Evolutionary conservation across 2,797 vertebrate genomes (phyloP), one percentile per base, ranked within the genome.

Genomic region (Dicrostonyx torquatus): DNA sequence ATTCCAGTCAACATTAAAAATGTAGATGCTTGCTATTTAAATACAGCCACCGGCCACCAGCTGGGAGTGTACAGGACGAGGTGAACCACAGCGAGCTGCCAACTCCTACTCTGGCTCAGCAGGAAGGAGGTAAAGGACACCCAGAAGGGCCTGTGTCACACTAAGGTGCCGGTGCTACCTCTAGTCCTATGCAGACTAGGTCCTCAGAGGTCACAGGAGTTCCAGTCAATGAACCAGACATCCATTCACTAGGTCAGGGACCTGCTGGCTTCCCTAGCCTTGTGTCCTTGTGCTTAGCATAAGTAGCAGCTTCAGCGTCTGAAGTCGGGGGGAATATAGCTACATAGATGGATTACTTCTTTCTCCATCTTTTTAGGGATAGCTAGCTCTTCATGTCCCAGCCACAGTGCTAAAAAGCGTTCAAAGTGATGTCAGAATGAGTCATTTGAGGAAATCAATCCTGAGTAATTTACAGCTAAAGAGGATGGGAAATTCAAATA

Each of bases 1-100:
- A 75, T 96, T 95, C 94, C 92, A 89, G 90, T 93, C 94, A 95
- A 94, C 95, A 97, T 97, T 97, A 97, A 97, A 97, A 97, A 97
- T 97, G 97, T 83, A 97, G 90, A 95, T 90, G 76, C 66, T 93
- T 96, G 84, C 93, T 95, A 89, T 95, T 97, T 96, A 96, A 97
- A 96, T 94, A 75, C 85, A 97, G 93, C 90, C 50, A 68, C 95
- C 88, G 86, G 95, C 91, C 72, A 84, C 90, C 45, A 58, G 80
- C 76, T 93, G 45, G 3, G 84, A 87, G 82, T 0, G 1, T 78
- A 62, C 78, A 40, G 91, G 72, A 91, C 79, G 53, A 75, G 60
- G 70, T n/a, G 85, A 96, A 93, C 97, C 95, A 72, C 95, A 94
- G 73, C 0, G 2, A 55, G 68, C 18, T 15, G 70, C 66, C 37